These are phyloP conservation scores for Onychomys torridus DNA, from an alignment of 2,797 vertebrate genomes.

Conservation along the genomic window DNA sequence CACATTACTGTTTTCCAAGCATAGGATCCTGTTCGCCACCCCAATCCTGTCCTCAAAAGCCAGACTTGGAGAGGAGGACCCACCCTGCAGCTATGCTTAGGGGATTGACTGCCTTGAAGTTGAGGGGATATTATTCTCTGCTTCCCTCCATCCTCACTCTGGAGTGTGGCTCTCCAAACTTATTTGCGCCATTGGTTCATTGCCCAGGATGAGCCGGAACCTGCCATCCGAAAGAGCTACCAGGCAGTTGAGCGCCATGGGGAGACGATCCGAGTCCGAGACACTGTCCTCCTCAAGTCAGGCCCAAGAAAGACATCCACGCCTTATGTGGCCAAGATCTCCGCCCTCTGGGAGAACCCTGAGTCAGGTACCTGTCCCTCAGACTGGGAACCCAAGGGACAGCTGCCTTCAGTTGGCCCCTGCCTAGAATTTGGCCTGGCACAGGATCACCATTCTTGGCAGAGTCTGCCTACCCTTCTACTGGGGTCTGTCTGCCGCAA, in stretches of 20 bases:
- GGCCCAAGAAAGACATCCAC: slow-evolving; percentile 97
- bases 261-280: slow-evolving; percentile 96
- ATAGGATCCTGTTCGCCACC: neutral
- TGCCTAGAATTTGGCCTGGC: neutral
- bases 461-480: neutral
- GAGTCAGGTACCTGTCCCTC: slow-evolving; percentile 92
- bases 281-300: slow-evolving; percentile 97
- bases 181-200: slow-evolving; percentile 9
- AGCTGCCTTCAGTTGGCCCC: neutral
- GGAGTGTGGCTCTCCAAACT: neutral
- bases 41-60: neutral
- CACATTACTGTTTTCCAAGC: neutral
- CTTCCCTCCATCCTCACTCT: neutral
- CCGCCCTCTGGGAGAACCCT: slow-evolving; percentile 98
- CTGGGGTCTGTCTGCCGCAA: neutral
- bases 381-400: neutral
- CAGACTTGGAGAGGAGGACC: neutral
- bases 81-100: neutral
- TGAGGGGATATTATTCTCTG: neutral
- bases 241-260: slow-evolving; percentile 95
- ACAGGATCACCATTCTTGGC: neutral
- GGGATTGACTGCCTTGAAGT: neutral
- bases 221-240: slow-evolving; percentile 95
- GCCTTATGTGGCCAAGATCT: slow-evolving; percentile 98
- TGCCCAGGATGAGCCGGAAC: slow-evolving; percentile 93